phyloP scores from a whole-genome alignment of 1,140 invertebrate genomes.

The Papilio dardanus region DNA sequence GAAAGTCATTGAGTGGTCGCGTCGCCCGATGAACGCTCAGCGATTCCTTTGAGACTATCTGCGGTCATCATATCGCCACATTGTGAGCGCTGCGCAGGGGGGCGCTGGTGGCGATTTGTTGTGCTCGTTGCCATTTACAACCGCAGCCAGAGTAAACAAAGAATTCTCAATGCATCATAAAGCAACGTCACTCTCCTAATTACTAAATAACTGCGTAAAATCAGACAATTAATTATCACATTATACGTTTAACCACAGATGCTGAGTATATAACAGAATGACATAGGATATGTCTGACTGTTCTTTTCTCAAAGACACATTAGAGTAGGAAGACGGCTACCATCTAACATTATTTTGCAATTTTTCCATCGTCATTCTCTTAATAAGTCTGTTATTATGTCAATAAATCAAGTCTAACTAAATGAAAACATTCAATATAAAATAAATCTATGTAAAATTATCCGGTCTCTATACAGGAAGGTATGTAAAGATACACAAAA shows the following conservation, averaged over 20 bases:
- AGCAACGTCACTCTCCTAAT: slow-evolving; percentile 13
- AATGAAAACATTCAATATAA: not conserved
- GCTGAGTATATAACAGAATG: not conserved
- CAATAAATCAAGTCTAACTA: not conserved
- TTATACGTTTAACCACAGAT: not conserved
- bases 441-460: not conserved
- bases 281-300: no score
- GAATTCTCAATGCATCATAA: not conserved
- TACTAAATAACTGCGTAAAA: slow-evolving; percentile 11
- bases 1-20: slow-evolving; percentile 53
- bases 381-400: not conserved
- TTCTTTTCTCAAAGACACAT: no score
- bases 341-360: no score
- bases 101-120: slow-evolving; percentile 36
- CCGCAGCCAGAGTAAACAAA: slow-evolving; percentile 26
- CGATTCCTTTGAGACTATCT: slow-evolving; percentile 56
- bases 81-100: slow-evolving; percentile 53
- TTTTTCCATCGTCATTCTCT: no score
- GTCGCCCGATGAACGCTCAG: slow-evolving; percentile 54
- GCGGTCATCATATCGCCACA: slow-evolving; percentile 41
- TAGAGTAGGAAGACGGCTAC: no score
- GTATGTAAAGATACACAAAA: not conserved
- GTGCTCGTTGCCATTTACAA: slow-evolving; percentile 34
- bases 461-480: no score
- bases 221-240: not conserved